phyloP scores from a whole-genome alignment of 2,113 vertebrate genomes.

The Oncorhynchus mykiss region DNA sequence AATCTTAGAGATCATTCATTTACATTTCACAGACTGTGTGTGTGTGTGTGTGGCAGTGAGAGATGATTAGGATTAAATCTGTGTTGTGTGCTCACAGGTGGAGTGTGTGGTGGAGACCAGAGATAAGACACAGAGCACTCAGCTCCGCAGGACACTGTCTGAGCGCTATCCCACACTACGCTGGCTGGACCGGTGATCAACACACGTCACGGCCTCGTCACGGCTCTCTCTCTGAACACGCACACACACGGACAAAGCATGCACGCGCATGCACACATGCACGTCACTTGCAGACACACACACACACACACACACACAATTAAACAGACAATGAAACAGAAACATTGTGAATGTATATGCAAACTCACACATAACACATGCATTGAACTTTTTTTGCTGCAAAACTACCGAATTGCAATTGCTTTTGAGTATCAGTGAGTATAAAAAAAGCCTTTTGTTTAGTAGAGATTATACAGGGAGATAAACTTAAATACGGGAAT shows the following conservation, averaged over 20 bases:
- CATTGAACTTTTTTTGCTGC: conserved; percentile 20
- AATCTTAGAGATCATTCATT: background rate
- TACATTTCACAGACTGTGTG: background rate
- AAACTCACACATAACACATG: background rate
- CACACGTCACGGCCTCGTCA: background rate
- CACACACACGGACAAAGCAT: background rate
- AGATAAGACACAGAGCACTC: conserved; percentile 80
- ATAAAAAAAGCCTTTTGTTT: conserved; percentile 33
- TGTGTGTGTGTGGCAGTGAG: background rate
- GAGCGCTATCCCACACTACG: conserved; percentile 80
- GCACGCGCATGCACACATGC: background rate
- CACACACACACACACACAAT: background rate
- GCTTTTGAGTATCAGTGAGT: background rate
- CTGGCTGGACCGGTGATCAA: conserved; percentile 81
- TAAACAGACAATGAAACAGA: conserved; percentile 1
- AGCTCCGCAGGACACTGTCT: conserved; percentile 74
- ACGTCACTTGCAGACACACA: too few species aligned
- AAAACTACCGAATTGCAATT: background rate
- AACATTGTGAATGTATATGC: background rate
- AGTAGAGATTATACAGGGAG: background rate
- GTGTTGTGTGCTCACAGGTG: conserved; percentile 72
- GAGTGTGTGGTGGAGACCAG: conserved; percentile 85
- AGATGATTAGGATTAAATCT: background rate
- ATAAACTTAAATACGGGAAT: background rate
- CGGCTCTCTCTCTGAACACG: background rate